These are phyloP conservation scores for Tichodroma muraria DNA, from an alignment of 2,113 vertebrate genomes.

Conservation along the genomic window DNA sequence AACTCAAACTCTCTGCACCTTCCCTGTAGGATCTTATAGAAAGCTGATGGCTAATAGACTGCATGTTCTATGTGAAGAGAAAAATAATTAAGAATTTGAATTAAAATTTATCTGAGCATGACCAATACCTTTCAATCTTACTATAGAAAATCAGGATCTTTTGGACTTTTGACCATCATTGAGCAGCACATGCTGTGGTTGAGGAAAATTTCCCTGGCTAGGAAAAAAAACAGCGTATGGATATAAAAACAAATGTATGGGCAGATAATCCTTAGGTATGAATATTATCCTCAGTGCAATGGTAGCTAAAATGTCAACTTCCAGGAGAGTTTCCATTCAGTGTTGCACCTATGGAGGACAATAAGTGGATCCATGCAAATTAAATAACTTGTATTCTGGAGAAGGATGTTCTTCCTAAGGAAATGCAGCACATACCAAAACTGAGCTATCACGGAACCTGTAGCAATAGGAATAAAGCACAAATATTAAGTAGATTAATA, in stretches of 20 bases:
- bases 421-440: background rate
- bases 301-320: background rate
- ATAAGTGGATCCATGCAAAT: background rate
- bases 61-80: background rate
- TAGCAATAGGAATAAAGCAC: background rate
- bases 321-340: background rate
- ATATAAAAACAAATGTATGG: background rate
- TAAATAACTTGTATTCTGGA: background rate
- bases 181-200: background rate
- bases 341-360: background rate
- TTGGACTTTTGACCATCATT: background rate
- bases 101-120: background rate
- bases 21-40: background rate
- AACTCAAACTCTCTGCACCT: background rate
- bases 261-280: background rate
- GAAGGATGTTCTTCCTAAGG: background rate
- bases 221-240: background rate
- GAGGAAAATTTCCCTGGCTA: background rate
- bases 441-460: background rate
- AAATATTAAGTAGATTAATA: constrained; percentile 21
- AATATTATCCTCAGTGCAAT: background rate
- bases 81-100: background rate
- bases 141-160: background rate
- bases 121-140: background rate
- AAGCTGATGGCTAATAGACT: background rate